Percentiles rank a stretch among this genome's conserved stretches.
Conservation (phyloP, 2,797 vertebrate species). For the Avahi laniger region DNA sequence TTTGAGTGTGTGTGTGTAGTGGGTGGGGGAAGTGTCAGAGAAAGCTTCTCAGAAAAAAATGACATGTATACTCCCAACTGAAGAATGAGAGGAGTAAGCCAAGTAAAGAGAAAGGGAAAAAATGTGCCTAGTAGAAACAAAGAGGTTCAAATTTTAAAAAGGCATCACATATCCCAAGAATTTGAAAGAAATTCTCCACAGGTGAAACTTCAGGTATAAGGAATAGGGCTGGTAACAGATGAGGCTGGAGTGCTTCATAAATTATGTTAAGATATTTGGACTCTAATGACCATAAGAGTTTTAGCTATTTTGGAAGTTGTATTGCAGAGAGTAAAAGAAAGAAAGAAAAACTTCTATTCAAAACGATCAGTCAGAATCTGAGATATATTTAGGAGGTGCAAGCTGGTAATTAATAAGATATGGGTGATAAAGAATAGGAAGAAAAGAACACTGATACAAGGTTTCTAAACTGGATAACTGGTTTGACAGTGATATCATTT, state of each 20-base stretch:
- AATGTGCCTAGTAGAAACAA: background rate
- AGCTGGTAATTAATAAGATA: background rate
- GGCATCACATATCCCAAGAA: background rate
- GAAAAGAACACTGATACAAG: background rate
- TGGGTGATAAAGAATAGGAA: background rate
- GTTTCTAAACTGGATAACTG: background rate
- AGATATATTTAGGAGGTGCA: background rate
- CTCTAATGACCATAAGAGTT: background rate
- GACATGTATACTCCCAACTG: background rate
- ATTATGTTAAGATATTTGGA: constrained; percentile 1
- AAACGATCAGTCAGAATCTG: background rate
- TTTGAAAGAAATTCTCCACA: background rate
- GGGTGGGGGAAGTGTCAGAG: background rate
- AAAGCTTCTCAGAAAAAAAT: background rate
- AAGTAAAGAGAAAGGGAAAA: background rate
- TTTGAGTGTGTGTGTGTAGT: background rate
- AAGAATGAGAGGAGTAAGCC: constrained; percentile 38
- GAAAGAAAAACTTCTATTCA: background rate
- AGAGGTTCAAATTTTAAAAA: background rate
- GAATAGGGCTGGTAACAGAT: background rate
- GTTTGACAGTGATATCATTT: background rate
- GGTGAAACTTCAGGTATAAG: background rate
- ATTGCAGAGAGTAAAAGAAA: background rate
- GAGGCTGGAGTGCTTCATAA: background rate
- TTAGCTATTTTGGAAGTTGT: background rate